Conservation (phyloP, 1,140 invertebrate genomes). For the Eupristina koningsbergeri region DNA sequence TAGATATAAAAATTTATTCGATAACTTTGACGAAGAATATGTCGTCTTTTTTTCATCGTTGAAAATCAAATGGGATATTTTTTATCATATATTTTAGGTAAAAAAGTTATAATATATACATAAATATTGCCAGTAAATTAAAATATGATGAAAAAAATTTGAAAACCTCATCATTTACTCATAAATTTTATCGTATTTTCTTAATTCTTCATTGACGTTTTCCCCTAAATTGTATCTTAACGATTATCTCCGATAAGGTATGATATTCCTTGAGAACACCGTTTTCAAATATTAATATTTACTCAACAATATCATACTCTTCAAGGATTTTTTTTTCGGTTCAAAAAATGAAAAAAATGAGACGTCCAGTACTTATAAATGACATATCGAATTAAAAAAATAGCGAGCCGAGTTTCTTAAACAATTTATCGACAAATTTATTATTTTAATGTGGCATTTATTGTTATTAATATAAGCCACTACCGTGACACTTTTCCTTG, state of each 20-base stretch:
- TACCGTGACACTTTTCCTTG: not conserved
- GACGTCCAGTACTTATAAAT: not conserved
- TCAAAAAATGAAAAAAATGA: not conserved
- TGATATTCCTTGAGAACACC: not conserved
- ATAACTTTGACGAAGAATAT: too few species aligned
- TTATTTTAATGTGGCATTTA: slow-evolving; percentile 2
- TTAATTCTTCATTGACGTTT: too few species aligned
- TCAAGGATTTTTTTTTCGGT: not conserved
- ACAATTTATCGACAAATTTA: not conserved
- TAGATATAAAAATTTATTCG: not conserved
- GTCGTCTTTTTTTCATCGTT: too few species aligned
- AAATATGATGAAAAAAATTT: too few species aligned
- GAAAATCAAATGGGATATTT: too few species aligned
- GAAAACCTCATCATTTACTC: too few species aligned
- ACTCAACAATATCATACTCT: not conserved
- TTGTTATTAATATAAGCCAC: not conserved
- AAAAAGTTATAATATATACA: too few species aligned
- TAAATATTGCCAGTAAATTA: too few species aligned
- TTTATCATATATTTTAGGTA: too few species aligned
- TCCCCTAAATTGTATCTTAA: not conserved
- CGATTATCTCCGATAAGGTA: not conserved
- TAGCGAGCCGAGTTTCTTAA: not conserved
- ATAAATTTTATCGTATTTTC: too few species aligned
- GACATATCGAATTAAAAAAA: not conserved
- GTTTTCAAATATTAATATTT: slow-evolving; percentile 2